Base-by-base conservation (phyloP, 2,113 vertebrate genomes). In the Phaethornis superciliosus region DNA sequence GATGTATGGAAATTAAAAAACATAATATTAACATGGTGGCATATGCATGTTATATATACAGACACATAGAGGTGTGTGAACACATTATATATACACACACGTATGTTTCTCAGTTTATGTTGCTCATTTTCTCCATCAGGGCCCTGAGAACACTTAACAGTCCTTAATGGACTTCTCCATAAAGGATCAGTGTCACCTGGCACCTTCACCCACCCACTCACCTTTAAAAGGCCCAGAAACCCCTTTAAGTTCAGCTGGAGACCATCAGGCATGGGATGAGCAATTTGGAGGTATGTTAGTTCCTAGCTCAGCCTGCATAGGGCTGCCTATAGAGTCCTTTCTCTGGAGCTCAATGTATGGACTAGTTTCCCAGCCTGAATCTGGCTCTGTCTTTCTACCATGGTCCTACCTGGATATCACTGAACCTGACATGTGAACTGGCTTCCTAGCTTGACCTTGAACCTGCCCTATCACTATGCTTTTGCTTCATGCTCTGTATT, bases 1-100 rank as follows among this genome's bases (percentile, higher is more conserved):
- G 33, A 72, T 51, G 15, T 46, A 78, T 79, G 63, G 49, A 92
- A 93, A 85, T 30, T 84, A 55, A 77, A 59, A 94, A 93, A 54
- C 9, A 49, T 47, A 75, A 20, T 52, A 20, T 47, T 44, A 83
- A 56, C 23, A 24, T 10, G 42, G n/a, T 68, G 26, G 42, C 49
- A 46, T 46, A 8, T 13, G 27, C 4, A 6, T n/a, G 3, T 23
- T 47, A 5, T 7, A 14, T 9, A 6, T 14, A n/a, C 20, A 82
- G 27, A 10, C 22, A 75, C 4, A 18, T 40, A 16, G 7, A 7
- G 6, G 6, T 37, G 33, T 46, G 9, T 7, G 5, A 14, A 20
- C 2, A 7, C 17, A 5, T 40, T 33, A 27, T 4, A 46, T 12
- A 37, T 5, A 42, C 7, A 80, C 3, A 8, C 35, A 7, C 12